These are phyloP conservation scores for Gymnothorax javanicus DNA, from an alignment of 2,797 vertebrate genomes.

Conservation along the genomic window DNA sequence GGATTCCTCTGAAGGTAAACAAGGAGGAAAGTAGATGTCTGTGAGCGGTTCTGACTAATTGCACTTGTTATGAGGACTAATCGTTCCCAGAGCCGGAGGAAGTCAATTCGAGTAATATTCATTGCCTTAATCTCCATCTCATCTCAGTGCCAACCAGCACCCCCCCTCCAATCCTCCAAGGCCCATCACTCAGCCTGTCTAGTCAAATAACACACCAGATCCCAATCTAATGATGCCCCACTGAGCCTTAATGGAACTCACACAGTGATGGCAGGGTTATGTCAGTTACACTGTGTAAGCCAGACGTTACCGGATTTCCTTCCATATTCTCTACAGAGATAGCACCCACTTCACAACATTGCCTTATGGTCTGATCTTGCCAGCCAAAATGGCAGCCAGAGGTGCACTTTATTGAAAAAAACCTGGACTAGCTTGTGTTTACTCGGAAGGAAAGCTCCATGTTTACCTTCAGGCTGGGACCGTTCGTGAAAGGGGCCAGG, in stretches of 20 bases:
- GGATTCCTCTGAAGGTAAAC: constrained; percentile 9
- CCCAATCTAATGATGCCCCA: constrained; percentile 67
- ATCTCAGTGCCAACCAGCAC: constrained; percentile 38
- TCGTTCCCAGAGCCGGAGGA: constrained; percentile 29
- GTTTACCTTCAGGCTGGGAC: background rate
- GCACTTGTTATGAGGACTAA: constrained; percentile 29
- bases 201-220: constrained; percentile 65
- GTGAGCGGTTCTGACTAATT: constrained; percentile 27
- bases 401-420: background rate
- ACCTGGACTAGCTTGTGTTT: background rate
- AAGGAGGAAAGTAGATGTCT: constrained; percentile 2
- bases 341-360: background rate
- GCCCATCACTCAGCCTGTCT: constrained; percentile 51
- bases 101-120: constrained; percentile 54
- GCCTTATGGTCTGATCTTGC: background rate
- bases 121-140: constrained; percentile 61
- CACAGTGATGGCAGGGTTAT: constrained; percentile 53
- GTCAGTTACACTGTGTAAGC: constrained; percentile 48
- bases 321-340: background rate
- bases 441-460: background rate
- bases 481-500: constrained; percentile 25
- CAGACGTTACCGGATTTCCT: background rate
- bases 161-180: constrained; percentile 34
- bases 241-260: constrained; percentile 56
- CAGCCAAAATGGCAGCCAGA: background rate